Base-by-base conservation (phyloP, 2,888 invertebrate species). In the Branchellion lobata region DNA sequence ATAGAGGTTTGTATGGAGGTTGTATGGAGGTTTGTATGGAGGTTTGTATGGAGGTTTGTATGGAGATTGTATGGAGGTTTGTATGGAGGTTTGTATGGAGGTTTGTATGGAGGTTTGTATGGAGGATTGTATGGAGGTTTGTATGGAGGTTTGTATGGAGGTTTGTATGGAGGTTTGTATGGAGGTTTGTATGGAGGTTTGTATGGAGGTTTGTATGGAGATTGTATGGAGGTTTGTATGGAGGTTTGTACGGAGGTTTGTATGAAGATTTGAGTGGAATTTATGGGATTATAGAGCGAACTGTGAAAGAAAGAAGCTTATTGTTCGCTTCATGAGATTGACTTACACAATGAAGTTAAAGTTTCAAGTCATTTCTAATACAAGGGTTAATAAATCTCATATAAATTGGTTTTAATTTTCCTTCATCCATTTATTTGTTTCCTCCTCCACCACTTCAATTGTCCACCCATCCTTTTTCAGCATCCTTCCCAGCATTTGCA, bases 181-280 rank as follows among this genome's bases (percentile, higher is more conserved):
- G 61, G 5, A n/a, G 5, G 61, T 57, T 5, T 57, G 61, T 57
- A n/a, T 57, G 61, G 5, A n/a, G 5, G 61, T 57, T 5, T 57
- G 61, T 57, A n/a, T 57, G 61, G 5, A n/a, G 5, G 61, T 57
- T 5, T 57, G 61, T 57, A n/a, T 57, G 61, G 61, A 14, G 61
- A 14, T 5, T 57, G 61, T 57, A n/a, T 57, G 61, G 5, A n/a
- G 5, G 61, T 57, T 5, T 57, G 61, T 57, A n/a, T 57, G 61
- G 5, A n/a, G 5, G 61, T 57, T 5, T 57, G 61, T 57, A n/a
- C 21, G 61, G 5, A 24, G 5, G 61, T 57, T 5, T 57, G 61
- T 57, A n/a, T 57, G 61, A 14, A n/a, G 5, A n/a, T 57, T 5
- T 57, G 61, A 14, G 61, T 57, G 61, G n/a, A n/a, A n/a, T n/a